A percentile compares a stretch with the other conserved stretches of the same genome.
phyloP scores from a whole-genome alignment of 2,797 vertebrate species.

The Anolis apletophallus region DNA sequence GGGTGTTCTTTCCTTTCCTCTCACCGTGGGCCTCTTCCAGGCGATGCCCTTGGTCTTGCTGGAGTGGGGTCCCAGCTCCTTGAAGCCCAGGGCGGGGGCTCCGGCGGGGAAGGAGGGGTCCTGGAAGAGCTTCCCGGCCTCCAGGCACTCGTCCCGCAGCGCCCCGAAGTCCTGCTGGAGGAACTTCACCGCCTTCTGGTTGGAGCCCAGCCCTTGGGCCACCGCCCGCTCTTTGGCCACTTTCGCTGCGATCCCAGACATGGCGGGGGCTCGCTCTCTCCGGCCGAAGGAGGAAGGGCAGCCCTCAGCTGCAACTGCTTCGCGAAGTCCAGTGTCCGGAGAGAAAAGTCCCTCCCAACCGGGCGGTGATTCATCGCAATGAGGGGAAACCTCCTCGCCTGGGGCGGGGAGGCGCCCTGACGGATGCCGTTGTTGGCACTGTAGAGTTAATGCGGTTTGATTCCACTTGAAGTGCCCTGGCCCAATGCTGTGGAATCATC shows the following conservation, averaged over 20 bases:
- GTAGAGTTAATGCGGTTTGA: no score
- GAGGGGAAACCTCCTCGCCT: not conserved
- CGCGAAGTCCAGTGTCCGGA: not conserved
- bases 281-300: no score
- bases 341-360: not conserved
- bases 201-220: conserved; percentile 86
- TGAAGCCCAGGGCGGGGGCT: conserved; percentile 85
- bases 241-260: conserved; percentile 85
- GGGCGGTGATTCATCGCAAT: conserved; percentile 52
- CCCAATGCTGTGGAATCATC: no score
- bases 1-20: not conserved
- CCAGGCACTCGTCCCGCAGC: conserved; percentile 78
- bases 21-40: conserved; percentile 89
- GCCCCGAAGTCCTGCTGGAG: conserved; percentile 85
- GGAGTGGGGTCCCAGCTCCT: conserved; percentile 86
- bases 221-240: conserved; percentile 82
- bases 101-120: conserved; percentile 86
- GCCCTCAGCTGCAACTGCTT: not conserved
- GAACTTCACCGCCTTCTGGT: conserved; percentile 81
- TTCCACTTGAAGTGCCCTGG: no score
- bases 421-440: not conserved
- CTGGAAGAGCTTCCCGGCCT: conserved; percentile 83
- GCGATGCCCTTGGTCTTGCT: conserved; percentile 85
- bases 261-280: conserved; percentile 58
- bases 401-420: not conserved